Conservation (phyloP, 2,113 vertebrate genomes). For the Grammomys dolichurus region DNA sequence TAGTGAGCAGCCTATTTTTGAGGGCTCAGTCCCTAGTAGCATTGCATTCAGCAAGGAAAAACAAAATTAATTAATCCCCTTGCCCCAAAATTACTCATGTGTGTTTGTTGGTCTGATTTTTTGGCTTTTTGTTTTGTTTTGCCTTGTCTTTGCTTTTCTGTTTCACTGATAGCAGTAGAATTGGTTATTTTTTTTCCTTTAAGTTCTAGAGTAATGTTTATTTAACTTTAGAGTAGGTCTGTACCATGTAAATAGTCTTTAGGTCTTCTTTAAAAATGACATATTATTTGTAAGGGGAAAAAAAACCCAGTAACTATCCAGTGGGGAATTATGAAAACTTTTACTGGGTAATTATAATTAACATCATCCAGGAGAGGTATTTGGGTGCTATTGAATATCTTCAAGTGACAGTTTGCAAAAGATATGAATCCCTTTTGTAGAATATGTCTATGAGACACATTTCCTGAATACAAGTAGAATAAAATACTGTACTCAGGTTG, state of each 20-base stretch:
- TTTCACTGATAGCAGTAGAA: not conserved
- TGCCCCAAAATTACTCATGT: not conserved
- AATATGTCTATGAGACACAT: not conserved
- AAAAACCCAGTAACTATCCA: not conserved
- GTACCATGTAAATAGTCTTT: not conserved
- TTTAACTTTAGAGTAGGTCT: not conserved
- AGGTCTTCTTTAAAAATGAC: not conserved
- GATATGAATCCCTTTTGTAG: not conserved
- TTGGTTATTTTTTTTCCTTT: not conserved
- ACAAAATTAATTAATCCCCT: not conserved
- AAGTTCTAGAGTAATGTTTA: no score
- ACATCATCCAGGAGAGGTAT: not conserved
- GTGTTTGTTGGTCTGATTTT: not conserved
- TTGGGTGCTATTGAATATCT: not conserved
- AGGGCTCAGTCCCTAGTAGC: not conserved
- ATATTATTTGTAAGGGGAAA: not conserved
- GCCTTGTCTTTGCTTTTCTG: not conserved
- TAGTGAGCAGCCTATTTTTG: not conserved
- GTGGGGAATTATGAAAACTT: not conserved
- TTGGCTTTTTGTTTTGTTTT: not conserved
- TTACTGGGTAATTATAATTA: not conserved
- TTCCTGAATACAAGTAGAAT: not conserved
- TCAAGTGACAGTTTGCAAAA: not conserved
- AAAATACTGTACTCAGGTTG: not conserved
- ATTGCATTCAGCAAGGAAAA: not conserved